Percentiles rank a stretch among this genome's conserved stretches.
These are phyloP conservation scores for Erynnis tages DNA, from an alignment of 2,888 invertebrate species.

Conservation along the genomic window DNA sequence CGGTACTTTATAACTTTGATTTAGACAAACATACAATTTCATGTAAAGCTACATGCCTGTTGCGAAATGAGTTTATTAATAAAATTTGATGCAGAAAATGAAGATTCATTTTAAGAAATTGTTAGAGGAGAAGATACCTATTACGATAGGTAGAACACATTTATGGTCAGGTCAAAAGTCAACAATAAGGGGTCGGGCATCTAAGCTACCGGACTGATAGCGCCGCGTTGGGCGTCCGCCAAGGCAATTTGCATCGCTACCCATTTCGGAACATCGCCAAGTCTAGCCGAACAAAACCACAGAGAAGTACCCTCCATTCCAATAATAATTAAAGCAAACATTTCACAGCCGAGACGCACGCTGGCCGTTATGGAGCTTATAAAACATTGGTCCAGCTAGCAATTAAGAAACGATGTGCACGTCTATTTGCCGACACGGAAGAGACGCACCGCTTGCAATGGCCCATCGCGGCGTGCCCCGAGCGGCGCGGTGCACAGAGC, in stretches of 20 bases:
- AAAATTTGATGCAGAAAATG: too few relatives aligned
- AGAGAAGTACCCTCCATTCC: conserved; percentile 81
- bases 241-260: conserved; percentile 81
- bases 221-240: conserved; percentile 79
- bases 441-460: conserved; percentile 74
- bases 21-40: too few relatives aligned
- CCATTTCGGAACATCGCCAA: conserved; percentile 81
- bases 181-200: conserved; percentile 56
- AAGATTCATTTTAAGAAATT: too few relatives aligned
- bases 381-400: conserved; percentile 75
- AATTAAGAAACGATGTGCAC: conserved; percentile 76
- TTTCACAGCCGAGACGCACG: conserved; percentile 74
- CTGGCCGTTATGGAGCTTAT: conserved; percentile 80
- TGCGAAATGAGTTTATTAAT: too few relatives aligned
- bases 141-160: background rate
- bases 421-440: conserved; percentile 80
- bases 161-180: conserved; percentile 50
- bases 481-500: conserved; percentile 50
- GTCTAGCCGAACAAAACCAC: conserved; percentile 82
- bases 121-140: background rate
- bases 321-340: conserved; percentile 82
- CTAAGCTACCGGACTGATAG: conserved; percentile 61
- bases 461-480: conserved; percentile 64
- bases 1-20: too few relatives aligned
- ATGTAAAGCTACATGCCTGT: too few relatives aligned